phyloP scores from a whole-genome alignment of 2,797 vertebrate species.

The Macrochelys suwanniensis region DNA sequence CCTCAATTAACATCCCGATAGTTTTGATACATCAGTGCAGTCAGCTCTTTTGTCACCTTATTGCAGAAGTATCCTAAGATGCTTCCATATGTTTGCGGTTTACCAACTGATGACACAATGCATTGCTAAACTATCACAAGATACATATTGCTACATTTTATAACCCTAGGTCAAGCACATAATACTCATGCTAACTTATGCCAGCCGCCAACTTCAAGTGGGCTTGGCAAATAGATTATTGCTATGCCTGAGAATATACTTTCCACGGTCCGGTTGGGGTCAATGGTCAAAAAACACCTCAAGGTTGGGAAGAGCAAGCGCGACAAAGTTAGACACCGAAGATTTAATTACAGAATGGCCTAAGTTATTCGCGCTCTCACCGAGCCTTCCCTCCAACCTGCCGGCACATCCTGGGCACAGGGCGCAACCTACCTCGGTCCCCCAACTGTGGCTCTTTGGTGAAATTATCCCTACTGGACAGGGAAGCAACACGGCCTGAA shows the following conservation, averaged over 20 bases:
- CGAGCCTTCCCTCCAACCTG: rapidly evolving
- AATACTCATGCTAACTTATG: not conserved
- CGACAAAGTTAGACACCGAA: not conserved
- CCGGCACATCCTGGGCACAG: no score
- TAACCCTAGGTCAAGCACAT: not conserved
- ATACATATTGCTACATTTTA: not conserved
- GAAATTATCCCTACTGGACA: no score
- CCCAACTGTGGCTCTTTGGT: not conserved
- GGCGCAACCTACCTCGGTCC: not conserved
- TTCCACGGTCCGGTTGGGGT: no score
- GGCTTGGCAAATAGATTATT: no score
- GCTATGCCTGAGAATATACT: not conserved
- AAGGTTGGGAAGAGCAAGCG: no score
- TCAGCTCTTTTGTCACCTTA: not conserved
- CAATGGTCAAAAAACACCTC: not conserved
- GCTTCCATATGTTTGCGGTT: not conserved
- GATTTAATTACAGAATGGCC: no score
- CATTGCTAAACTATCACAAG: not conserved
- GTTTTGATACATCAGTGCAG: not conserved
- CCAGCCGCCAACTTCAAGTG: not conserved
- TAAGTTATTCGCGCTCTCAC: not conserved
- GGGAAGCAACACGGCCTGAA: rapidly evolving
- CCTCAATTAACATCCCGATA: not conserved
- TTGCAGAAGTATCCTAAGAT: not conserved
- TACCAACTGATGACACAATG: not conserved